Conservation (phyloP, 2,113 vertebrate species). For the Perca schrenkii region DNA sequence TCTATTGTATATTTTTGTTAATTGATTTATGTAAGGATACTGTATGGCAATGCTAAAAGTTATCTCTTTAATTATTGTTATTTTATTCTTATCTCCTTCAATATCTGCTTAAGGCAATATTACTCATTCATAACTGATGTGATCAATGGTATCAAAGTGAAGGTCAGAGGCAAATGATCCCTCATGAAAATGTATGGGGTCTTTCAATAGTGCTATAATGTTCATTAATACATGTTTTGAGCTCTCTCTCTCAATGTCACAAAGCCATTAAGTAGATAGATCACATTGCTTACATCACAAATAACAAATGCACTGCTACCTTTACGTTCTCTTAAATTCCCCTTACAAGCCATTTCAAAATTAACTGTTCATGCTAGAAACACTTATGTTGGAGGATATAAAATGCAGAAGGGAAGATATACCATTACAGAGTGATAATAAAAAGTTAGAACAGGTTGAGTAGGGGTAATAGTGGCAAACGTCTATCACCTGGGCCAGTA, state of each 20-base stretch:
- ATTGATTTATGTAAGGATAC: not conserved
- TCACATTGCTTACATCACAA: not conserved
- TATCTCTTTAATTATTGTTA: not conserved
- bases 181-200: not conserved
- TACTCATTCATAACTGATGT: not conserved
- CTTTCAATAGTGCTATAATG: not conserved
- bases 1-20: not conserved
- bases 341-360: not conserved
- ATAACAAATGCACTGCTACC: not conserved
- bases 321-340: conserved; percentile 4
- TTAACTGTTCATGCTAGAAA: not conserved
- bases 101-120: not conserved
- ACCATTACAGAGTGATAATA: not conserved
- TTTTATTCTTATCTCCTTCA: not conserved
- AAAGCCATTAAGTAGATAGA: not conserved
- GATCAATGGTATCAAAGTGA: not conserved
- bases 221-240: not conserved
- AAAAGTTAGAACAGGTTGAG: not conserved
- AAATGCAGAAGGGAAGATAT: not conserved
- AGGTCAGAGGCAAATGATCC: not conserved
- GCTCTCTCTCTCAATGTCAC: not conserved
- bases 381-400: not conserved
- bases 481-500: not conserved
- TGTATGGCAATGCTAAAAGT: not conserved
- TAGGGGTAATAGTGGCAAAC: not conserved